phyloP scores from a whole-genome alignment of 2,113 vertebrate genomes.

The Bothrops jararaca region DNA sequence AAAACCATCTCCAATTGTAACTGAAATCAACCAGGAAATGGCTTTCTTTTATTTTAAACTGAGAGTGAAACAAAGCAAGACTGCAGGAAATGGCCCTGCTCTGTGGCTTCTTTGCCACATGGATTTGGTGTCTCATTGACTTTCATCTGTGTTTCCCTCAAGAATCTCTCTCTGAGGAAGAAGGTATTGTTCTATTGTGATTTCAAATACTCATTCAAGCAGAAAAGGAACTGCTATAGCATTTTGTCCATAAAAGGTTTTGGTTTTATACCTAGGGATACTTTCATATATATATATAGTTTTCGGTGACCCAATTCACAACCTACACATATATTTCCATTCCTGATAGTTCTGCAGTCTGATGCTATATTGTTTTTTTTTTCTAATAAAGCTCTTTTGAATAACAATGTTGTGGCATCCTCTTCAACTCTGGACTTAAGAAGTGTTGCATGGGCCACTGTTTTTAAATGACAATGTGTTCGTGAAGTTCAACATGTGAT shows the following conservation, averaged over 20 bases:
- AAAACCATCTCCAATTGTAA: constrained; percentile 68
- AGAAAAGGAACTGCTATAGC: background rate
- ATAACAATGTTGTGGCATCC: background rate
- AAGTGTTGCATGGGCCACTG: background rate
- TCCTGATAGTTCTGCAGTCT: background rate
- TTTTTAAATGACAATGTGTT: background rate
- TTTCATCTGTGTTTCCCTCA: constrained; percentile 54
- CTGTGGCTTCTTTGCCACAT: constrained; percentile 37
- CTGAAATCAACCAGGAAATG: constrained; percentile 74
- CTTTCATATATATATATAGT: background rate
- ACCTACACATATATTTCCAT: background rate
- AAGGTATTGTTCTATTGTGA: background rate
- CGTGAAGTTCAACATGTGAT: background rate
- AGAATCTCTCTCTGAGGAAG: constrained; percentile 44
- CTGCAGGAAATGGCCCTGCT: constrained; percentile 52
- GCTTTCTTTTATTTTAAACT: constrained; percentile 75
- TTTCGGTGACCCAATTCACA: background rate
- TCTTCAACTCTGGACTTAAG: background rate
- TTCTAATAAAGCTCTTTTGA: background rate
- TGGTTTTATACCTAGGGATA: background rate
- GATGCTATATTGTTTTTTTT: background rate
- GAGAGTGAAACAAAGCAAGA: constrained; percentile 58
- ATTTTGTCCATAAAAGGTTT: constrained; percentile 21
- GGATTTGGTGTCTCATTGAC: constrained; percentile 39
- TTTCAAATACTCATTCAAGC: constrained; percentile 8